Base-by-base conservation (phyloP, 2,113 vertebrate species). In the Spea bombifrons region DNA sequence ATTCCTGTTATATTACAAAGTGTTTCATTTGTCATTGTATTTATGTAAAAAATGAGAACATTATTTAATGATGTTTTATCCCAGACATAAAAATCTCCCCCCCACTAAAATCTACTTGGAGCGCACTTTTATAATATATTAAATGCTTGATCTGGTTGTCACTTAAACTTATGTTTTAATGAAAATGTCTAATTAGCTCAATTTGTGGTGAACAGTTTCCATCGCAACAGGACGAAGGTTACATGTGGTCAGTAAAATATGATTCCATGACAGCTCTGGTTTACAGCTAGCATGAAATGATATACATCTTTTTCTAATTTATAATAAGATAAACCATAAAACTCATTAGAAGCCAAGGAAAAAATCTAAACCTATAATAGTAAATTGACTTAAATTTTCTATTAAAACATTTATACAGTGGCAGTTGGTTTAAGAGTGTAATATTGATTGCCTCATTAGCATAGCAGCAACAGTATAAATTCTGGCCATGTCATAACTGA, bases 131-230 rank as follows among this genome's bases (percentile, higher is more conserved):
- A 13, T 13, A 59, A 59, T 59, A 59, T 59, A 66, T 69, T 69
- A 47, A 77, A 69, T 69, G 10, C 17, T 49, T 53, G 65, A 47
- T 52, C 46, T 78, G 57, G 16, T 45, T 64, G 53, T 64, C 48
- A 65, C 7, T 66, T 66, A 66, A 66, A 73, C 70, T 72, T 72
- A 71, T 72, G 48, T 66, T 72, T 72, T 79, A 64, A 78, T 72
- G 59, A 78, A 79, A 79, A 79, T 73, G 52, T 79, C 76, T 73
- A 79, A 79, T 79, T 79, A 79, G 76, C 66, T 73, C 63, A 71
- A 79, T 79, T 79, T 79, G 70, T 66, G 30, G 70, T 73, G 15
- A 15, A 73, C 10, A 16, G 70, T 73, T 79, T 73, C 70, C 61
- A 73, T 63, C 63, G 50, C 44, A 66, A 66, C 30, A 73, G 16